Percentiles rank a stretch among this genome's conserved stretches.
Conservation (phyloP, 2,113 vertebrate genomes). For the Syngnathoides biaculeatus region DNA sequence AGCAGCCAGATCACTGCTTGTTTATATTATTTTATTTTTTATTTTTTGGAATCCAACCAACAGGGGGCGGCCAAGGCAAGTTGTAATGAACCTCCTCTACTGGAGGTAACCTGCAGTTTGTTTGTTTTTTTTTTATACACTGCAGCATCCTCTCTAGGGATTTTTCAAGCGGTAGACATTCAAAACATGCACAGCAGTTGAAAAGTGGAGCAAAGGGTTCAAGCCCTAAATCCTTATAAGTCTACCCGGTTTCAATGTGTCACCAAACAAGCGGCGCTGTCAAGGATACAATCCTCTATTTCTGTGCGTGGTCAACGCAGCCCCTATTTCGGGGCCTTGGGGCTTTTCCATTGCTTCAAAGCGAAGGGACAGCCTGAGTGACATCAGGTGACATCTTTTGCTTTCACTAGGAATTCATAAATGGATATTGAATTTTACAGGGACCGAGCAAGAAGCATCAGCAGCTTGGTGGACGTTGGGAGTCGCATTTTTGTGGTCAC, state of each 20-base stretch:
- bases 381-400: slow-evolving; percentile 20
- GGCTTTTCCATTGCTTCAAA: slow-evolving; percentile 75
- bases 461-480: neutral
- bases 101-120: slow-evolving; percentile 24
- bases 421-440: neutral
- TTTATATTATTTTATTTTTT: slow-evolving; percentile 2
- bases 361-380: slow-evolving; percentile 78
- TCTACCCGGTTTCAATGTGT: slow-evolving; percentile 74
- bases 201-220: slow-evolving; percentile 21
- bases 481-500: neutral
- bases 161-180: slow-evolving; percentile 66
- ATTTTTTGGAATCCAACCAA: slow-evolving; percentile 68
- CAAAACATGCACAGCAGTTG: slow-evolving; percentile 60
- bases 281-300: slow-evolving; percentile 85
- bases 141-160: slow-evolving; percentile 51
- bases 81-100: slow-evolving; percentile 40
- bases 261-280: slow-evolving; percentile 82
- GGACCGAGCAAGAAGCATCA: slow-evolving; percentile 1
- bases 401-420: neutral
- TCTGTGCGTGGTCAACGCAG: slow-evolving; percentile 77
- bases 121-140: slow-evolving; percentile 4
- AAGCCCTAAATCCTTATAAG: slow-evolving; percentile 84
- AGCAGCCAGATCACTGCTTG: slow-evolving; percentile 8
- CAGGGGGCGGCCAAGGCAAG: slow-evolving; percentile 77
- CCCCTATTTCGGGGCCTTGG: slow-evolving; percentile 80